A percentile compares a stretch with the other conserved stretches of the same genome.
Conservation (phyloP, 2,113 vertebrate species). For the Clarias batrachus region DNA sequence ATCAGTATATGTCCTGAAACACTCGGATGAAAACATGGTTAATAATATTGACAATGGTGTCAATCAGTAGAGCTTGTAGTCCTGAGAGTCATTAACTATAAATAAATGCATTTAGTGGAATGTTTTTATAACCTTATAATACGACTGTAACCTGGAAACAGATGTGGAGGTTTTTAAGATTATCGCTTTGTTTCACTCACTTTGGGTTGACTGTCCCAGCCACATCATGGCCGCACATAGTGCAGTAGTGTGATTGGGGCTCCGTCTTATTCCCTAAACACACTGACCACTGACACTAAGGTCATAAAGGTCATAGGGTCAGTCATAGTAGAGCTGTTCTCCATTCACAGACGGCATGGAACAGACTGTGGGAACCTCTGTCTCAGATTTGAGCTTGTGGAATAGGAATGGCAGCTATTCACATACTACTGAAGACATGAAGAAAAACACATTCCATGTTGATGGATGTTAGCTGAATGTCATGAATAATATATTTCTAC, state of each 20-base stretch:
- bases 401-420: not conserved
- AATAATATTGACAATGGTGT: not conserved
- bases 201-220: not conserved
- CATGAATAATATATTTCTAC: not conserved
- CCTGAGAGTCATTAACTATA: not conserved
- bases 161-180: not conserved
- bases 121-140: not conserved
- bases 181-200: not conserved
- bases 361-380: constrained; percentile 30
- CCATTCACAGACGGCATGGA: constrained; percentile 27
- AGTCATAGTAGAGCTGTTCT: constrained; percentile 28
- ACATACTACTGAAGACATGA: not conserved
- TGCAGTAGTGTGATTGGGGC: not conserved
- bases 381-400: constrained; percentile 16
- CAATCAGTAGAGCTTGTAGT: not conserved
- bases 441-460: not conserved
- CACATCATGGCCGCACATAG: not conserved
- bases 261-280: not conserved
- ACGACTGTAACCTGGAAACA: not conserved
- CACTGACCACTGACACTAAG: constrained; percentile 40
- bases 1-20: not conserved
- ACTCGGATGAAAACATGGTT: not conserved
- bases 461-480: not conserved
- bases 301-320: constrained; percentile 30
- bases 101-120: not conserved